These are phyloP conservation scores for Limenitis camilla DNA, from an alignment of 2,888 invertebrate species.

Conservation along the genomic window DNA sequence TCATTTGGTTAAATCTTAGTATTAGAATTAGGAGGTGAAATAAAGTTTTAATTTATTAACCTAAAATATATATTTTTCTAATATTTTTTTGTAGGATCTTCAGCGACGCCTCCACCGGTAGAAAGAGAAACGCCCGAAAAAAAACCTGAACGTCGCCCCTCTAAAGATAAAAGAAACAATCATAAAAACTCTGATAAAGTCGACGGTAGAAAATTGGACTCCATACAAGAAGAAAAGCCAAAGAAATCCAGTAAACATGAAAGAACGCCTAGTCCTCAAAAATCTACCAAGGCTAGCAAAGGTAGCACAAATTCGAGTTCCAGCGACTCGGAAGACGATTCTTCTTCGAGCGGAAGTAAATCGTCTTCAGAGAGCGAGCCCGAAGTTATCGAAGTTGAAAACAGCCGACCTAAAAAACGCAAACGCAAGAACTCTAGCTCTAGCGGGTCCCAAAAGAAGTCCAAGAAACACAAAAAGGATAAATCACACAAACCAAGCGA, in stretches of 20 bases:
- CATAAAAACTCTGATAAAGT: conserved; percentile 49
- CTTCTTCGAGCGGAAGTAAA: conserved; percentile 42
- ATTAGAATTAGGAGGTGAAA: no score
- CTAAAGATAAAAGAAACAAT: conserved; percentile 52
- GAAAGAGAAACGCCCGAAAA: conserved; percentile 59
- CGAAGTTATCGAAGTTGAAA: conserved; percentile 35
- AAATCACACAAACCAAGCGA: conserved; percentile 41
- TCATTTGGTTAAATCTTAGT: no score
- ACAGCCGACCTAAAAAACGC: conserved; percentile 46
- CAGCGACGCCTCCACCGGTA: conserved; percentile 57
- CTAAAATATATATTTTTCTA: not conserved
- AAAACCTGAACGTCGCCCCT: conserved; percentile 41
- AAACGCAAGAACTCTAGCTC: conserved; percentile 53
- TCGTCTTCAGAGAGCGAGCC: conserved; percentile 45
- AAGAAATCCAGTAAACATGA: conserved; percentile 48
- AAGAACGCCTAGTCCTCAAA: conserved; percentile 50
- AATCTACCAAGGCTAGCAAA: conserved; percentile 42
- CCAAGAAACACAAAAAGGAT: conserved; percentile 46
- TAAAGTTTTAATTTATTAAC: no score
- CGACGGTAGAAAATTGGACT: conserved; percentile 51
- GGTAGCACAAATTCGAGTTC: conserved; percentile 53
- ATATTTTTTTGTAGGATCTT: conserved; percentile 42
- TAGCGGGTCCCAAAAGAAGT: conserved; percentile 45
- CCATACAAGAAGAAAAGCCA: conserved; percentile 49
- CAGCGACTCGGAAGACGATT: conserved; percentile 57